These are phyloP conservation scores for Pseudorectes ferrugineus DNA, from an alignment of 2,113 vertebrate genomes.

Conservation along the genomic window DNA sequence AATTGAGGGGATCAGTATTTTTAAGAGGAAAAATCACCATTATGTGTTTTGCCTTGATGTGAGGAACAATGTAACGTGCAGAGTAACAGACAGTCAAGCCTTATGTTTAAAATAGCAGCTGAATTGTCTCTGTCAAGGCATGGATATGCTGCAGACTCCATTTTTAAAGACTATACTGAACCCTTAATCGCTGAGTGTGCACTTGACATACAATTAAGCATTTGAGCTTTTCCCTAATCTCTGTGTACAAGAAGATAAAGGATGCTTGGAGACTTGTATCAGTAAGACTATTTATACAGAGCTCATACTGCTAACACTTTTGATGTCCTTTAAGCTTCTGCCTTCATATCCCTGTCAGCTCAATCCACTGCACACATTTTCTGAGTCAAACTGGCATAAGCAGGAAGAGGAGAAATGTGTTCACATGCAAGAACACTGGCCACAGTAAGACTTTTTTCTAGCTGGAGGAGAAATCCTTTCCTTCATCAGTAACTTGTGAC, in stretches of 20 bases:
- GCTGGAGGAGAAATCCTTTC: neutral
- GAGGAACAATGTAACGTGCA: neutral
- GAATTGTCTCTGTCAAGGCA: neutral
- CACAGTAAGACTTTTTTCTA: neutral
- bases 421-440: neutral
- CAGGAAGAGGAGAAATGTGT: neutral
- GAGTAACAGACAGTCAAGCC: neutral
- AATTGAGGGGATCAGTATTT: neutral
- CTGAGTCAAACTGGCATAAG: neutral
- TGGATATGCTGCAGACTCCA: neutral
- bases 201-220: neutral
- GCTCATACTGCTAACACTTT: neutral
- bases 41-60: neutral
- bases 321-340: neutral
- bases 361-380: neutral
- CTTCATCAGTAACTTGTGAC: neutral
- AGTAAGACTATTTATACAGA: neutral
- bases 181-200: neutral
- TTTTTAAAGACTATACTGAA: neutral
- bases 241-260: neutral
- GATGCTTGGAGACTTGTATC: neutral
- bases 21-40: neutral
- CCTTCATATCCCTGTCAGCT: neutral
- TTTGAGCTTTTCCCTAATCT: neutral
- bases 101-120: neutral